phyloP scores from a whole-genome alignment of 1,140 invertebrate genomes.

The Drosophila tropicalis region DNA sequence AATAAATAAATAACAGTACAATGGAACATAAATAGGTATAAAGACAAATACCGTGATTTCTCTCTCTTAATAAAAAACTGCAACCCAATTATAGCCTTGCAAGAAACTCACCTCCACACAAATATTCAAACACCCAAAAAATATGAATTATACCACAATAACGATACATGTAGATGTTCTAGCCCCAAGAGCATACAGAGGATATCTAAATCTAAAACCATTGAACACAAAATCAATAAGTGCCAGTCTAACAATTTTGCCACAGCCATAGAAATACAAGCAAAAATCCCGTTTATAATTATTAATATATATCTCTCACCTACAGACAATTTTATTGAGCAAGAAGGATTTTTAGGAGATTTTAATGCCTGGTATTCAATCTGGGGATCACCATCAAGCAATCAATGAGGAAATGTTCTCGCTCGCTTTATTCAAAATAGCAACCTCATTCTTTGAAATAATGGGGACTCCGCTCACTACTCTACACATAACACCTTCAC shows the following conservation, averaged over 20 bases:
- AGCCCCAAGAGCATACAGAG: too few relatives aligned
- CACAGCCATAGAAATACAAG: constrained; percentile 9
- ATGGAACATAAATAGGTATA: too few relatives aligned
- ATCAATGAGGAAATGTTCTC: neutral
- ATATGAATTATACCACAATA: too few relatives aligned
- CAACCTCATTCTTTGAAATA: constrained; percentile 6
- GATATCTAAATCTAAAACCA: neutral
- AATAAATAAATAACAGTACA: too few relatives aligned
- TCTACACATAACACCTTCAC: constrained; percentile 22
- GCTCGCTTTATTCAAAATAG: constrained; percentile 5
- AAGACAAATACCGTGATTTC: too few relatives aligned
- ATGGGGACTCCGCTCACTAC: constrained; percentile 16
- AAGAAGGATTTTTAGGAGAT: constrained; percentile 8
- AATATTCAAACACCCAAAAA: too few relatives aligned
- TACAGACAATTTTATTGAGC: constrained; percentile 4
- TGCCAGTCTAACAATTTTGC: neutral
- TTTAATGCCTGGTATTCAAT: too few relatives aligned
- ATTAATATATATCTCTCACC: constrained; percentile 20
- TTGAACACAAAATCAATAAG: constrained; percentile 17
- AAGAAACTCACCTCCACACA: too few relatives aligned
- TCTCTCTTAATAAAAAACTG: too few relatives aligned
- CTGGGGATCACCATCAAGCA: constrained; percentile 1
- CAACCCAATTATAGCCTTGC: too few relatives aligned
- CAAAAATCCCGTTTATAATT: constrained; percentile 4
- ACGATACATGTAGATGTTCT: too few relatives aligned